Percentiles rank a stretch among this genome's conserved stretches.
These are phyloP conservation scores for Platyura marginata DNA, from an alignment of 1,140 invertebrate genomes.

Conservation along the genomic window DNA sequence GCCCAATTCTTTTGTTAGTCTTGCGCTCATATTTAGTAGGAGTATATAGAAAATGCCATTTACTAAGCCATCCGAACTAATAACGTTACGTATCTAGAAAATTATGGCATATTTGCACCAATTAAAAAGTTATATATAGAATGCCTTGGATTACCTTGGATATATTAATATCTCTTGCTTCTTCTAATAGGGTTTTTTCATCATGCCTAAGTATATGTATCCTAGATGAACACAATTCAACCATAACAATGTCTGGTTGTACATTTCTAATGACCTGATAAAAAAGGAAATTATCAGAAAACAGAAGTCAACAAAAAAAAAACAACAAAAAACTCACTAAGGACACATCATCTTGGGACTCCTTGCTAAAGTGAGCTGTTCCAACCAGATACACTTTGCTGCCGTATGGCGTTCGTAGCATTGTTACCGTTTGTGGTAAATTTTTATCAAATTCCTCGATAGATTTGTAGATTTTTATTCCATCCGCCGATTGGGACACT, in stretches of 20 bases:
- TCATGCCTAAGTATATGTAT: constrained; percentile 71
- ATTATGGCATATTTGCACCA: background rate
- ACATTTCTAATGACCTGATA: constrained; percentile 43
- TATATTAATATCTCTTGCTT: constrained; percentile 65
- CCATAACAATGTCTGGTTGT: constrained; percentile 75
- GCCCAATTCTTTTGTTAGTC: constrained; percentile 74
- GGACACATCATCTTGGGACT: constrained; percentile 55
- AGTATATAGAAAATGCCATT: constrained; percentile 78
- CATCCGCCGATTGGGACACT: too few relatives aligned
- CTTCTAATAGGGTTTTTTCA: constrained; percentile 68
- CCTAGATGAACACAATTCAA: constrained; percentile 75
- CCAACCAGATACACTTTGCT: constrained; percentile 84
- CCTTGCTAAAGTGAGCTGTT: constrained; percentile 78
- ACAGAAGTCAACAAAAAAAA: background rate
- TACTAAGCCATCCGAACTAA: constrained; percentile 45
- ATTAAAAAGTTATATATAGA: too few relatives aligned
- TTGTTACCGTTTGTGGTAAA: constrained; percentile 64
- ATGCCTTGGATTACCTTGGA: constrained; percentile 23
- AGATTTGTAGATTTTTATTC: background rate
- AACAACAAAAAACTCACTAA: constrained; percentile 30
- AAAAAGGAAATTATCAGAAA: background rate
- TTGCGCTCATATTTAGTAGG: constrained; percentile 70
- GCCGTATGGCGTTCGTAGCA: constrained; percentile 49
- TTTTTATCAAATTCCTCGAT: constrained; percentile 32
- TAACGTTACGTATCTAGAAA: constrained; percentile 14